A percentile compares a stretch with the other conserved stretches of the same genome.
These are phyloP conservation scores for Eristalis intricaria DNA, from an alignment of 2,888 invertebrate species.

Conservation along the genomic window DNA sequence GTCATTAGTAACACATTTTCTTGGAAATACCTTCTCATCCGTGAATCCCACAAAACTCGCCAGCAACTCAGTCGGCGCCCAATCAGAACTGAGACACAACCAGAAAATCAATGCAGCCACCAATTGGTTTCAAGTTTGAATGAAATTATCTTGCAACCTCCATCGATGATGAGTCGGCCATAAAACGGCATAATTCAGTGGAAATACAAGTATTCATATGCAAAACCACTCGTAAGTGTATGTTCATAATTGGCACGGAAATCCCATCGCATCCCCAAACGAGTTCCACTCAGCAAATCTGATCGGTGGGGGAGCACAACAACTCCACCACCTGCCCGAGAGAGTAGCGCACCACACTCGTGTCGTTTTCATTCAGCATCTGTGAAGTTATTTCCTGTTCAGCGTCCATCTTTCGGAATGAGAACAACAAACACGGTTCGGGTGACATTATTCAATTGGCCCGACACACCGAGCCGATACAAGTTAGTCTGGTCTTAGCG, in stretches of 20 bases:
- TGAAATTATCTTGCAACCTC: not conserved
- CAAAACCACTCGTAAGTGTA: not conserved
- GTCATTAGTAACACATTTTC: not conserved
- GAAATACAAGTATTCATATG: not conserved
- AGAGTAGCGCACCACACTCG: not conserved
- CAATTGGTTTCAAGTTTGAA: not conserved
- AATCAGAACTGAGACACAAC: not conserved
- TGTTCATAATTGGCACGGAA: not conserved
- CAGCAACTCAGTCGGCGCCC: not conserved
- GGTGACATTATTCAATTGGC: conserved; percentile 27
- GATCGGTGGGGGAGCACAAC: not conserved
- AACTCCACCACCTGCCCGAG: not conserved
- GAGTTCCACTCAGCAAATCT: not conserved
- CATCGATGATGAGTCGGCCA: not conserved
- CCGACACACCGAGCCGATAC: conserved; percentile 28
- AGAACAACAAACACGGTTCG: not conserved
- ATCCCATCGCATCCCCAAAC: not conserved
- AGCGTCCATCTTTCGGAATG: not conserved
- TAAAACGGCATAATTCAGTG: not conserved
- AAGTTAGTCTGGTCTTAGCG: conserved; percentile 36
- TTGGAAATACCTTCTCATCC: not conserved
- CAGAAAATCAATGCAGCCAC: not conserved
- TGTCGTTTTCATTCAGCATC: not conserved
- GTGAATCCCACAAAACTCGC: not conserved
- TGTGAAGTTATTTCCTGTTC: not conserved